Percentiles rank a stretch among this genome's conserved stretches.
These are phyloP conservation scores for Ceratosolen solmsi DNA, from an alignment of 1,140 invertebrate genomes.

Conservation along the genomic window DNA sequence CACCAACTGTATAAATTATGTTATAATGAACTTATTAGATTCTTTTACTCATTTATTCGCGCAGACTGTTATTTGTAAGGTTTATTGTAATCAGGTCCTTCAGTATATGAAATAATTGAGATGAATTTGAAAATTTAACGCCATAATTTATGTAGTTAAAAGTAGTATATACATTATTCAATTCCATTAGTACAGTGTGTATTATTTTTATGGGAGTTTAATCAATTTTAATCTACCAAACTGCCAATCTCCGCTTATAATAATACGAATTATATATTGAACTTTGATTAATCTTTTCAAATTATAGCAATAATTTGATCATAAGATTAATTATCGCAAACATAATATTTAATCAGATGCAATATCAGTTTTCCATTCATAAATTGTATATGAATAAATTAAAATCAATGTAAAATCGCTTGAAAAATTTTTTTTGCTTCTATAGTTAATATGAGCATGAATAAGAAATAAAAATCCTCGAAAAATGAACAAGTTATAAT, in stretches of 20 bases:
- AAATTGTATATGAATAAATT: too few relatives aligned
- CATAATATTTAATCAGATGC: too few relatives aligned
- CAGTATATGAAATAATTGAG: not conserved
- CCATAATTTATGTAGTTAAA: not conserved
- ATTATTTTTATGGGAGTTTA: not conserved
- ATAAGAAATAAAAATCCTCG: too few relatives aligned
- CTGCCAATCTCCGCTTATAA: not conserved
- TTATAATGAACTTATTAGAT: not conserved
- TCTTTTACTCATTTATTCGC: not conserved
- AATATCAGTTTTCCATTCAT: too few relatives aligned
- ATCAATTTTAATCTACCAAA: conserved; percentile 2
- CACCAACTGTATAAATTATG: not conserved
- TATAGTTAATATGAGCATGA: too few relatives aligned
- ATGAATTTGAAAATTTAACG: not conserved
- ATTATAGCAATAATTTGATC: too few relatives aligned
- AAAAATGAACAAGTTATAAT: too few relatives aligned
- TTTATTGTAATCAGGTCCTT: not conserved
- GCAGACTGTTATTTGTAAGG: not conserved
- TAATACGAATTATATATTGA: too few relatives aligned
- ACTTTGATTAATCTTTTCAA: too few relatives aligned
- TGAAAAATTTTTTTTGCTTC: too few relatives aligned
- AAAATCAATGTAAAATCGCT: too few relatives aligned
- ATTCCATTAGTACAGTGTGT: not conserved
- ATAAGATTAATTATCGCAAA: too few relatives aligned
- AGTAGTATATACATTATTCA: not conserved